Conservation (phyloP, 2,888 invertebrate genomes). For the Leucophenga montana region DNA sequence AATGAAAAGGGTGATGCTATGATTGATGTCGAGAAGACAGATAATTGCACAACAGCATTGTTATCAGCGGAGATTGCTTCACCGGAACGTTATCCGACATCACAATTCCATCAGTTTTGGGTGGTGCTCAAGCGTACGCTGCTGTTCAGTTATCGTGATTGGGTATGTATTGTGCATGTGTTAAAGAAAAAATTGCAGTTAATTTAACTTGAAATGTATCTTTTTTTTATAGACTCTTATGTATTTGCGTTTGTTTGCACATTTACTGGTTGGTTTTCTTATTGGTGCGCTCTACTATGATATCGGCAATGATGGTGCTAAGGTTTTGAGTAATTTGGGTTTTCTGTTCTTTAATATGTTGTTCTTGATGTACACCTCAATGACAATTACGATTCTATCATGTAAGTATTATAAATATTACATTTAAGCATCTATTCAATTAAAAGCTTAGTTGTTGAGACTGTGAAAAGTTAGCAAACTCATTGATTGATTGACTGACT, state of each 20-base stretch:
- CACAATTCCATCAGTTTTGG: slow-evolving; percentile 88
- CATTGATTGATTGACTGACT: too few species aligned
- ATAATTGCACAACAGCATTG: slow-evolving; percentile 80
- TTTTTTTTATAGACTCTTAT: slow-evolving; percentile 85
- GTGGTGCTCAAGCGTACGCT: slow-evolving; percentile 89
- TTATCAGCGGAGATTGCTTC: slow-evolving; percentile 79
- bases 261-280: slow-evolving; percentile 92
- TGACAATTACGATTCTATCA: slow-evolving; percentile 98
- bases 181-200: neutral
- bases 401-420: slow-evolving; percentile 78
- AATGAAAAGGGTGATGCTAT: slow-evolving; percentile 71
- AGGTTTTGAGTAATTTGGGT: slow-evolving; percentile 95
- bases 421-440: too few species aligned
- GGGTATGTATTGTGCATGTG: slow-evolving; percentile 77
- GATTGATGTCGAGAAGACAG: slow-evolving; percentile 77
- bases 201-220: neutral
- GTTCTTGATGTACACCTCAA: slow-evolving; percentile 99
- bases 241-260: slow-evolving; percentile 94
- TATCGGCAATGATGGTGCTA: slow-evolving; percentile 96
- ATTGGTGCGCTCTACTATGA: slow-evolving; percentile 97
- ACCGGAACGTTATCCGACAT: slow-evolving; percentile 86
- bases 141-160: slow-evolving; percentile 89
- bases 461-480: too few species aligned
- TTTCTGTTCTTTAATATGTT: slow-evolving; percentile 98
- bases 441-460: too few species aligned